These are phyloP conservation scores for Eumaeus atala DNA, from an alignment of 1,140 invertebrate genomes.

Conservation along the genomic window DNA sequence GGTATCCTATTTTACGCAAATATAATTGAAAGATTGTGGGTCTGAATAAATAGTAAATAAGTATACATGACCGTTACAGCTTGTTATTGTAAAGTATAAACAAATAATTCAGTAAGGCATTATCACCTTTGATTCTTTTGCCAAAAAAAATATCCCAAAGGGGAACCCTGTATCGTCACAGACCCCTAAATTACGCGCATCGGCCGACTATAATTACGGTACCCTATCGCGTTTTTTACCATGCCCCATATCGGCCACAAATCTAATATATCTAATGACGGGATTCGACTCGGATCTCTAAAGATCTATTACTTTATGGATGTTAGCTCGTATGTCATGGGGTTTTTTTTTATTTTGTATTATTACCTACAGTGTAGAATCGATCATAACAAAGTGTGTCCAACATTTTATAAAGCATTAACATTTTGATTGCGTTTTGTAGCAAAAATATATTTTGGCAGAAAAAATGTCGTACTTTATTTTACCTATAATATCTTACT, in stretches of 20 bases:
- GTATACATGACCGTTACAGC: background rate
- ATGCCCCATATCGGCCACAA: conserved; percentile 46
- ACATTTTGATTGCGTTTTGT: too few species aligned
- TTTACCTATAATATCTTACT: too few species aligned
- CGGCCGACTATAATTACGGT: conserved; percentile 49
- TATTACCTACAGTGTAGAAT: background rate
- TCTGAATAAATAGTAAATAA: too few species aligned
- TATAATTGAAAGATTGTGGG: too few species aligned
- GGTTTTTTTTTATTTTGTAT: conserved; percentile 28
- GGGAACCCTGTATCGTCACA: conserved; percentile 36
- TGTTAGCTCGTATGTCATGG: conserved; percentile 41
- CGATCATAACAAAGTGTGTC: too few species aligned
- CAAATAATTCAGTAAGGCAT: conserved; percentile 28
- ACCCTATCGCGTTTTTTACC: conserved; percentile 53
- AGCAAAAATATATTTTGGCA: too few species aligned
- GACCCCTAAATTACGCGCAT: conserved; percentile 51
- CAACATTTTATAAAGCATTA: too few species aligned
- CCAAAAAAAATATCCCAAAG: conserved; percentile 38
- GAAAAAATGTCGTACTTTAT: too few species aligned
- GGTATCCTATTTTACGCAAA: too few species aligned
- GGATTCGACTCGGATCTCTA: conserved; percentile 40
- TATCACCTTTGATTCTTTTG: conserved; percentile 31
- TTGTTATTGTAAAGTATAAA: conserved; percentile 6
- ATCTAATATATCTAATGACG: conserved; percentile 60
- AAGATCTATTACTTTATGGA: conserved; percentile 40